phyloP scores from a whole-genome alignment of 2,113 vertebrate genomes.

The Gulo gulo region DNA sequence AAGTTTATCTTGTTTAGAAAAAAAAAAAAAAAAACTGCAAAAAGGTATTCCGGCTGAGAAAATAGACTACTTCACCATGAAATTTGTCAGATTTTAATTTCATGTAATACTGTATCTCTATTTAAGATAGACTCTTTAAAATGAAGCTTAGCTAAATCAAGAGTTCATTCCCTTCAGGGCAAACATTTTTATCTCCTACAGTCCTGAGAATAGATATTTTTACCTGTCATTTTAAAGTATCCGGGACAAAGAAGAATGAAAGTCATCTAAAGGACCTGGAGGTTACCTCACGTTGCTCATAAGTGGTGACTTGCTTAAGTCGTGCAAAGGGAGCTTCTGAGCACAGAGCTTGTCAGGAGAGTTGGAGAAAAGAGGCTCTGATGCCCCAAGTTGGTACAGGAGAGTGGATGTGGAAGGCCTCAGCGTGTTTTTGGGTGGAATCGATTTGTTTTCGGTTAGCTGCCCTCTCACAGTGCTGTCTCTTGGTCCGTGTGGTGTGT shows the following conservation, averaged over 20 bases:
- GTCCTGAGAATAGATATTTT: slow-evolving; percentile 48
- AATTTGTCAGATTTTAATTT: background rate
- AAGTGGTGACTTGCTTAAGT: background rate
- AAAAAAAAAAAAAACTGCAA: background rate
- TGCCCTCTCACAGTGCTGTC: background rate
- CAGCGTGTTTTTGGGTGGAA: background rate
- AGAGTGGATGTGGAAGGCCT: background rate
- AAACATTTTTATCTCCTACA: slow-evolving; percentile 27
- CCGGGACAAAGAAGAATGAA: slow-evolving; percentile 14
- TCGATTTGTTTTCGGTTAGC: background rate
- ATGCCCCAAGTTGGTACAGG: background rate
- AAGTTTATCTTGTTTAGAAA: background rate
- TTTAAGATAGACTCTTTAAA: background rate
- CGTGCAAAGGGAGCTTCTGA: background rate
- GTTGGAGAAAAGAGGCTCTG: background rate
- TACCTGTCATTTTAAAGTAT: slow-evolving; percentile 16
- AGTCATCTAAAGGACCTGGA: background rate
- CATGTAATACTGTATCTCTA: background rate
- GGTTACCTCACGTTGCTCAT: background rate
- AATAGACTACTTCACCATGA: background rate
- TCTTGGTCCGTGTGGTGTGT: background rate
- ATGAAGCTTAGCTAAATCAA: slow-evolving; percentile 1
- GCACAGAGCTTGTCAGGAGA: background rate
- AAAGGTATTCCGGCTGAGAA: background rate
- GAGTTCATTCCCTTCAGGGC: background rate